Percentiles rank a stretch among this genome's conserved stretches.
These are phyloP conservation scores for Procambarus virginalis DNA, from an alignment of 1,140 invertebrate genomes.

Conservation along the genomic window DNA sequence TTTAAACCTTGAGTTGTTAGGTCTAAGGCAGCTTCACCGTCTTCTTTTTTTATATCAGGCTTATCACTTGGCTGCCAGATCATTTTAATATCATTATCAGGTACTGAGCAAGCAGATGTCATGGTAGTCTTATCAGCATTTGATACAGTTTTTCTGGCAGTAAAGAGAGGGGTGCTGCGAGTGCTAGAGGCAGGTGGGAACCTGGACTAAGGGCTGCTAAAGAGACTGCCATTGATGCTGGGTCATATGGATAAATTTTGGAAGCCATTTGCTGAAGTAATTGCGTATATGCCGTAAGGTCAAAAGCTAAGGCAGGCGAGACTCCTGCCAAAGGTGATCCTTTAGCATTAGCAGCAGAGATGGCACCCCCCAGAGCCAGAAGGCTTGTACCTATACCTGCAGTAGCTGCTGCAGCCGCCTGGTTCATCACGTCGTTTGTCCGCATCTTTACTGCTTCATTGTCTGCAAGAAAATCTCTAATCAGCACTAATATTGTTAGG, in stretches of 20 bases:
- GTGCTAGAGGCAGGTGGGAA: conserved; percentile 66
- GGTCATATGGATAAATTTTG: conserved; percentile 64
- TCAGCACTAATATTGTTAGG: neutral
- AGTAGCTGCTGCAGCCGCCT: conserved; percentile 53
- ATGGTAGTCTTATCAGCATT: conserved; percentile 30
- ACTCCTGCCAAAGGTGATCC: conserved; percentile 21
- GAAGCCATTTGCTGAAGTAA: conserved; percentile 66
- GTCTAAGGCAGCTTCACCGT: conserved; percentile 60
- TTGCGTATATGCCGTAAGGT: conserved; percentile 63
- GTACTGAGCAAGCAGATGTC: conserved; percentile 7
- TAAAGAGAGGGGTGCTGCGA: conserved; percentile 55
- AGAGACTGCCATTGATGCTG: conserved; percentile 65
- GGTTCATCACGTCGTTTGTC: conserved; percentile 58
- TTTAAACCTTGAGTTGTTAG: conserved; percentile 65
- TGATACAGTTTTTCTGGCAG: conserved; percentile 19
- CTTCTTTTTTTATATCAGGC: conserved; percentile 34
- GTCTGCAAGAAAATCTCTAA: conserved; percentile 47
- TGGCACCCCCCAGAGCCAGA: conserved; percentile 56
- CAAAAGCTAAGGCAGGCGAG: conserved; percentile 53
- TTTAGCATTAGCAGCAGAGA: conserved; percentile 43
- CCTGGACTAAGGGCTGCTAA: conserved; percentile 58
- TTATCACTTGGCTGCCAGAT: conserved; percentile 28
- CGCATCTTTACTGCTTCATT: conserved; percentile 42
- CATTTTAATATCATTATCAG: conserved; percentile 25
- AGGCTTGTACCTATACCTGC: conserved; percentile 50